These are phyloP conservation scores for Onychomys arenicola DNA, from an alignment of 2,797 vertebrate genomes.

Conservation along the genomic window DNA sequence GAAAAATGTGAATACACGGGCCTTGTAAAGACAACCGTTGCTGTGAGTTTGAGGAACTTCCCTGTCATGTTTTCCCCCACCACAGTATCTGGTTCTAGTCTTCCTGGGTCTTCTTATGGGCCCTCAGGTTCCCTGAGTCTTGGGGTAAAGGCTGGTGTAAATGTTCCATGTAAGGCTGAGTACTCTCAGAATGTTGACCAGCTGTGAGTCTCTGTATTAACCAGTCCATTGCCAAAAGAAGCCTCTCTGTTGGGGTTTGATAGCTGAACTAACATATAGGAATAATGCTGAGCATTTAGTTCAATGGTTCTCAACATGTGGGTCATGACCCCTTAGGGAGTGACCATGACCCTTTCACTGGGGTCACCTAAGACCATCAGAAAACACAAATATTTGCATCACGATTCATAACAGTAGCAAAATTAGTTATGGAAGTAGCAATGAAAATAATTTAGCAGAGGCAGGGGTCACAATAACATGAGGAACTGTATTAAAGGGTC, in stretches of 20 bases:
- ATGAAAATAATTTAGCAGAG: not conserved
- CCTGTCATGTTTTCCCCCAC: not conserved
- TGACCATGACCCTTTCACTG: not conserved
- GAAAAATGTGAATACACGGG: no score
- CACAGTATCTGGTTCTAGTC: not conserved
- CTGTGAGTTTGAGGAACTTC: not conserved
- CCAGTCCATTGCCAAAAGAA: no score
- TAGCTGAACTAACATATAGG: no score
- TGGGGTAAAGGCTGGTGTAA: not conserved
- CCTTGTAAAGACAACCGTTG: not conserved
- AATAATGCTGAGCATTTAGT: no score
- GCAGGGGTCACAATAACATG: not conserved
- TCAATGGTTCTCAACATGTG: not conserved
- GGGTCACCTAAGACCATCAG: not conserved
- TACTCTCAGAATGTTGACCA: not conserved
- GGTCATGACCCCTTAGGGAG: not conserved
- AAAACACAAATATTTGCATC: not conserved
- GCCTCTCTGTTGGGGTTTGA: no score
- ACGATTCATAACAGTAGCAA: not conserved
- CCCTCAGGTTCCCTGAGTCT: no score
- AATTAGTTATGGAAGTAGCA: not conserved
- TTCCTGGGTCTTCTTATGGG: not conserved
- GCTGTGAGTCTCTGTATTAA: not conserved
- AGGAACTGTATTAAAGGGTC: not conserved
- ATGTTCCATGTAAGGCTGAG: not conserved